Conservation (phyloP, 2,888 invertebrate genomes). For the Ommatoiulus sabulosus region DNA sequence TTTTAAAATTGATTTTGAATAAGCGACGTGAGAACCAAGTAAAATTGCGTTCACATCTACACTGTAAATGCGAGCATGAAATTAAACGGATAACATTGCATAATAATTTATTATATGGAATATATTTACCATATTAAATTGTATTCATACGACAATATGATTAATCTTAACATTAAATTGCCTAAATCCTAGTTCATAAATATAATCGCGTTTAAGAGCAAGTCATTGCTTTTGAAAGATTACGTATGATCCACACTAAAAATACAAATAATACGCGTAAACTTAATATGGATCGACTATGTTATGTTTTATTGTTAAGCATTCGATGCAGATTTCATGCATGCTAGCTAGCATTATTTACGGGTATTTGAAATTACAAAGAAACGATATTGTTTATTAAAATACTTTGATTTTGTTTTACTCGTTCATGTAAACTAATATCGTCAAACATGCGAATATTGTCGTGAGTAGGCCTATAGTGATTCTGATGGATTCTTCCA, state of each 20-base stretch:
- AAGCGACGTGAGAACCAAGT: neutral
- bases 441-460: neutral
- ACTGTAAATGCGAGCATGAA: neutral
- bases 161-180: neutral
- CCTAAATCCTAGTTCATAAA: neutral
- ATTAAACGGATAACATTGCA: neutral
- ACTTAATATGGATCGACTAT: neutral
- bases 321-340: slow-evolving; percentile 8
- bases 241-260: neutral
- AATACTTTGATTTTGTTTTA: neutral
- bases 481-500: neutral
- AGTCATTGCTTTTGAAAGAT: neutral
- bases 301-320: neutral
- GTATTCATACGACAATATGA: neutral
- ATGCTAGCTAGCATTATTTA: neutral
- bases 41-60: neutral
- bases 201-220: neutral
- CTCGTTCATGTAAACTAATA: neutral
- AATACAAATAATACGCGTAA: neutral
- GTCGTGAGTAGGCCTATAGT: neutral
- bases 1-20: neutral
- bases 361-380: neutral
- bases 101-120: neutral
- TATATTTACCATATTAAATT: neutral
- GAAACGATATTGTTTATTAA: neutral